Evolutionary conservation across 2,888 invertebrate species (phyloP), one percentile per base, ranked within the genome.

Genomic region (Apamea monoglypha): DNA sequence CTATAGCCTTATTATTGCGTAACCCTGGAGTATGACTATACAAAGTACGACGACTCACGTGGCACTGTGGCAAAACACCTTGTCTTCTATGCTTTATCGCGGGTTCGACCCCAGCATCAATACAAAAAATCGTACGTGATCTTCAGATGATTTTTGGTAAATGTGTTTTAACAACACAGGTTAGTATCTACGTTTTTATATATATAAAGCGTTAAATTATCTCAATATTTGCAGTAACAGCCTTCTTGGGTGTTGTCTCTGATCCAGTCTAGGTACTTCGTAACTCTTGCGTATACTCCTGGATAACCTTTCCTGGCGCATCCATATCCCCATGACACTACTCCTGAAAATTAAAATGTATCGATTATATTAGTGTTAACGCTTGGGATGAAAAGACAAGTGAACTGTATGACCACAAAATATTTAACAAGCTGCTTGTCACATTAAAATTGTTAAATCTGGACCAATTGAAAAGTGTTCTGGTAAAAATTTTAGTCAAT

Each of bases 251-350:
- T 97, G 91, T 98, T 98, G 81, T 98, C 97, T 89, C 96, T 94
- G 81, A 99, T 98, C 99, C 99, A 99, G 89, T 98, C 98, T 78
- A 98, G 94, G 93, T 98, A 99, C 91, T 98, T 97, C 0, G 98
- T 98, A 18, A 98, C 98, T 90, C 98, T 97, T 5, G 98, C 98
- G 92, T 98, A 99, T 0, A 99, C 98, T 8, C 99, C 99, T 0
- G 98, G 98, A 93, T 98, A 98, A 21, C 98, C 98, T 80, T 98
- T 98, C 83, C 98, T 97, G 1, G 98, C 98, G 92, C 99, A 99
- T 50, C 99, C 99, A 91, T 98, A 98, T 8, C 99, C 99, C 98
- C 98, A 99, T 0, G 98, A 98, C 0, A 99, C 98, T 29, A 99
- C 97, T 44, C 98, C 98, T 98, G 92, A n/a, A 96, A 94, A 76